These are phyloP conservation scores for Drosophila guanche DNA, from an alignment of 1,140 invertebrate genomes.

Conservation along the genomic window DNA sequence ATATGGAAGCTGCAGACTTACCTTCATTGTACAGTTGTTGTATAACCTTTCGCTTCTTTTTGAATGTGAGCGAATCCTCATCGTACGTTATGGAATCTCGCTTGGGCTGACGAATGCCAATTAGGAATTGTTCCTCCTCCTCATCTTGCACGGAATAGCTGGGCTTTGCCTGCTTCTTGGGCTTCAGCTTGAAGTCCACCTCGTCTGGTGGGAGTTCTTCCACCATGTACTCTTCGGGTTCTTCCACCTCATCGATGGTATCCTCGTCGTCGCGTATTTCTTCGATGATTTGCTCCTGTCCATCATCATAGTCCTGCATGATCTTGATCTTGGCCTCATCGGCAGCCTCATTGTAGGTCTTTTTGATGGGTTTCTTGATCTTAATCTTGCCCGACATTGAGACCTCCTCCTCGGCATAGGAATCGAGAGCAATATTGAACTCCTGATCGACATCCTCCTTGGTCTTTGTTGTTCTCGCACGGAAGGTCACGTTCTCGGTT, in stretches of 20 bases:
- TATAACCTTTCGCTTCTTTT: constrained; percentile 87
- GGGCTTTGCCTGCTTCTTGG: constrained; percentile 82
- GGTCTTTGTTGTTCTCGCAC: constrained; percentile 88
- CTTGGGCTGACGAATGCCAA: constrained; percentile 84
- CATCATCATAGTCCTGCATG: constrained; percentile 88
- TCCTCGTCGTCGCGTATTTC: constrained; percentile 88
- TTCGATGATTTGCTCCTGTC: constrained; percentile 87
- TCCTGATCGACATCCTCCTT: constrained; percentile 94
- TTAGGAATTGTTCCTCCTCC: constrained; percentile 86
- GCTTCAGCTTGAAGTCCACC: constrained; percentile 85
- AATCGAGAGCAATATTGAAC: constrained; percentile 92
- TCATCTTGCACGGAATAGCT: constrained; percentile 77
- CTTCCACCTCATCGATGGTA: constrained; percentile 87
- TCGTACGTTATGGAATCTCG: constrained; percentile 83
- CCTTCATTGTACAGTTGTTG: constrained; percentile 85
- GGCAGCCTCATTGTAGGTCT: constrained; percentile 89
- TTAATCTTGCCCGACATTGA: constrained; percentile 92
- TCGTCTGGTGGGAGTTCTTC: constrained; percentile 84
- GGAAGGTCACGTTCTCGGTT: constrained; percentile 90
- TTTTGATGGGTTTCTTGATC: constrained; percentile 88
- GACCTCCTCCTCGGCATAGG: constrained; percentile 93
- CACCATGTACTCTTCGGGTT: constrained; percentile 85
- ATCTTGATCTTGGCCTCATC: constrained; percentile 89
- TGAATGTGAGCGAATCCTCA: constrained; percentile 84
- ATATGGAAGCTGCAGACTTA: constrained; percentile 65